Base-by-base conservation (phyloP, 2,113 vertebrate genomes). In the Heterotis niloticus region DNA sequence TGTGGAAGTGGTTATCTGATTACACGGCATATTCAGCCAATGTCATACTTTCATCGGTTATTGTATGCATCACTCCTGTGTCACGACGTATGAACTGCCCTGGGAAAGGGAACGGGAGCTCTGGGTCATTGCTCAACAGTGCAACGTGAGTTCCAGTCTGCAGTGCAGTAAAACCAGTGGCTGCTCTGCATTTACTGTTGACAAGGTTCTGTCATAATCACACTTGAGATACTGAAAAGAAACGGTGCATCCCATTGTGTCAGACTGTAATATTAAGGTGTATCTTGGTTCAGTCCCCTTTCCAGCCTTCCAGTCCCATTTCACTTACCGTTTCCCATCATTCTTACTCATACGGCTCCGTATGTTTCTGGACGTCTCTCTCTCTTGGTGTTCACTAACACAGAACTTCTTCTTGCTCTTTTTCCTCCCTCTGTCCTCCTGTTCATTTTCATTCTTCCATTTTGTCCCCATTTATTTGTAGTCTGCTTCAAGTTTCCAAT, bases 401-500 rank as follows among this genome's bases (percentile, higher is more conserved):
- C 64, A 34, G 67, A 1, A 56, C 1, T 72, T 28, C 77, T 72
- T 28, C 68, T 54, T 78, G 44, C 85, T 86, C 78, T 84, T 78
- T 60, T 84, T 78, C n/a, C 54, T n/a, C 64, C 44, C 57, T 64
- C 79, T 78, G 16, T 44, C 79, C 82, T 83, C 23, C 82, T 78
- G 88, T 82, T 91, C 76, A 88, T 81, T 83, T 81, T 87, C 86
- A 81, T 64, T 72, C 87, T 80, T 82, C 86, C 82, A 89, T 83
- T 84, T 91, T 80, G 85, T 85, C 84, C 84, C 81, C 20, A 74
- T 28, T 91, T 92, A 91, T 92, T 89, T 78, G 88, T 92, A 94
- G 94, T 90, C 84, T 90, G 85, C 87, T 93, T 91, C 92, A 93
- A 87, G 90, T 87, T 90, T 92, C 93, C 93, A 79, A 88, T 92